Evolutionary conservation across 2,888 invertebrate genomes (phyloP).

Genomic region (Campopleginae sp.): DNA sequence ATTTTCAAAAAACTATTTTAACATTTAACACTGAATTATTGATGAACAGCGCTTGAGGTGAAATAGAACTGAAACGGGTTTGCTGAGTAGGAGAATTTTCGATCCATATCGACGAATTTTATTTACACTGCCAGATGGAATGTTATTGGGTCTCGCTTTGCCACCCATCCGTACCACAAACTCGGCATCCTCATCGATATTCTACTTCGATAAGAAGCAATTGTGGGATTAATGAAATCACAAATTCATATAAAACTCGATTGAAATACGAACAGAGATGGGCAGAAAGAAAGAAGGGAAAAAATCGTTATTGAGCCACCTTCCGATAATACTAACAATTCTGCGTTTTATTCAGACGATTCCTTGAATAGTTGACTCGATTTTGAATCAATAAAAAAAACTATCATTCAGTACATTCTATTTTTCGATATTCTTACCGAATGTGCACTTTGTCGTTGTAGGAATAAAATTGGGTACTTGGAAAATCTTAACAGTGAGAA

Average conservation of each 20-base stretch:
- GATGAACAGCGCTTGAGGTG: slow-evolving; percentile 17
- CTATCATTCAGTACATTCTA: not conserved
- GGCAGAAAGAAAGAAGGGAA: not conserved
- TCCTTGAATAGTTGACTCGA: not conserved
- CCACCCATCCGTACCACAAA: slow-evolving; percentile 25
- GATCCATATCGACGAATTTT: slow-evolving; percentile 23
- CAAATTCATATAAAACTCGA: slow-evolving; percentile 50
- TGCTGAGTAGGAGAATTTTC: slow-evolving; percentile 25
- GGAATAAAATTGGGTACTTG: not conserved
- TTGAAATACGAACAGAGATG: not conserved
- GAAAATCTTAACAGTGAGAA: not conserved
- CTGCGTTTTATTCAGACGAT: slow-evolving; percentile 1
- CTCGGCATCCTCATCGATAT: slow-evolving; percentile 54
- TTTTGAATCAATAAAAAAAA: not conserved
- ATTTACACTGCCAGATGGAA: slow-evolving; percentile 38
- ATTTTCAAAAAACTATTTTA: slow-evolving; percentile 12
- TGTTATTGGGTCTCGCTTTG: slow-evolving; percentile 39
- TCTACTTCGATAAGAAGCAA: slow-evolving; percentile 53
- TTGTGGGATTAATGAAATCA: slow-evolving; percentile 58
- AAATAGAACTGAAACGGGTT: slow-evolving; percentile 8
- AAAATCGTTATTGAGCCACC: not conserved
- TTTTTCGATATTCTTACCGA: not conserved
- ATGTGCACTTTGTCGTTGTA: not conserved
- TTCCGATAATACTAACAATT: slow-evolving; percentile 18
- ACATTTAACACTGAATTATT: slow-evolving; percentile 8